These are phyloP conservation scores for Umimayanthus kanabou DNA, from an alignment of 92 coral and sea anemone species.

Conservation along the genomic window DNA sequence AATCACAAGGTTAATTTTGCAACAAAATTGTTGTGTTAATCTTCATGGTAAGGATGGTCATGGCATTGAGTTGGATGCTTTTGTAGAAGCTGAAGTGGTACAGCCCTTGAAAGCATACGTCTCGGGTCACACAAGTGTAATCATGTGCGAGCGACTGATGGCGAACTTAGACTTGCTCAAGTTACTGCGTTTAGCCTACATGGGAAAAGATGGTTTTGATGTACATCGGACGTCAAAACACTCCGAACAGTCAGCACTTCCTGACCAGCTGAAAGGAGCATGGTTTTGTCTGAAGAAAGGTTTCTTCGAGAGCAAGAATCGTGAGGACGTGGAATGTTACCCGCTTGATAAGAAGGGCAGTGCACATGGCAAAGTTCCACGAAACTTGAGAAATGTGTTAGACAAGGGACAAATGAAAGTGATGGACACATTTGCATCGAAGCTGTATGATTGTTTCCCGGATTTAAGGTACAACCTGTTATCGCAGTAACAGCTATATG, in stretches of 20 bases:
- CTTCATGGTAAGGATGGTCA: slow-evolving; percentile 27
- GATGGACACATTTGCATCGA: too few species aligned
- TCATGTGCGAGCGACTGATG: slow-evolving; percentile 57
- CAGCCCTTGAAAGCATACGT: slow-evolving; percentile 54
- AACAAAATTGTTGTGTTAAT: slow-evolving; percentile 50
- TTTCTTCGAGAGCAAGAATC: not conserved
- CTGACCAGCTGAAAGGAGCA: too few species aligned
- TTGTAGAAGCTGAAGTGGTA: slow-evolving; percentile 58
- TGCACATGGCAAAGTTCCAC: not conserved
- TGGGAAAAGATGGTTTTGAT: too few species aligned
- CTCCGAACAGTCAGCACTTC: too few species aligned
- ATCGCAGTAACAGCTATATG: too few species aligned
- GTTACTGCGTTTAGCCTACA: too few species aligned
- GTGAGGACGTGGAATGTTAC: slow-evolving; percentile 44
- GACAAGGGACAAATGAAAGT: too few species aligned
- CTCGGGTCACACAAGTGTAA: slow-evolving; percentile 58
- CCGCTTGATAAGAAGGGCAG: slow-evolving; percentile 27
- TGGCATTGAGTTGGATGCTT: slow-evolving; percentile 52
- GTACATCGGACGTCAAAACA: too few species aligned
- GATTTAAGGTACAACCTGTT: too few species aligned
- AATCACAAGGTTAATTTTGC: slow-evolving; percentile 32
- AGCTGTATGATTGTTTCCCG: too few species aligned
- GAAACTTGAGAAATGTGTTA: too few species aligned
- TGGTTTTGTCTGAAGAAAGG: too few species aligned
- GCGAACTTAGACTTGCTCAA: not conserved